These are phyloP conservation scores for Oxyura jamaicensis DNA, from an alignment of 2,113 vertebrate genomes.

Conservation along the genomic window DNA sequence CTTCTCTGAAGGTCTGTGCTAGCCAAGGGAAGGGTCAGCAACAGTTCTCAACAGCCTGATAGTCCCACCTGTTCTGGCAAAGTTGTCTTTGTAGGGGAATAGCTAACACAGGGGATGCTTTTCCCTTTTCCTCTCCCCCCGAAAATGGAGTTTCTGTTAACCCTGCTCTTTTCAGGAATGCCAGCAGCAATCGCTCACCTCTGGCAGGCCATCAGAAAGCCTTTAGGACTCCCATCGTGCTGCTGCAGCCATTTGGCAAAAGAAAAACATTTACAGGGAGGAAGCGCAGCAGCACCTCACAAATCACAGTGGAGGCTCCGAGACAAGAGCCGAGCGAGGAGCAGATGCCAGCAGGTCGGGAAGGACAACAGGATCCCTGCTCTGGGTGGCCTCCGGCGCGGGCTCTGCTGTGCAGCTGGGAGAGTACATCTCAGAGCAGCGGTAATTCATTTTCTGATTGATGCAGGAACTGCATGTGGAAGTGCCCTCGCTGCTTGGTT, in stretches of 20 bases:
- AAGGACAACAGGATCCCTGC: neutral
- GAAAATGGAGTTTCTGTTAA: neutral
- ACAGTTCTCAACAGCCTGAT: accelerated
- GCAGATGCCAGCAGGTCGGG: neutral
- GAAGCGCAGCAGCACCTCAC: neutral
- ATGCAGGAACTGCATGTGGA: neutral
- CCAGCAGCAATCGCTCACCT: neutral
- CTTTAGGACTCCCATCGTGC: neutral
- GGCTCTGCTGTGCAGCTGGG: neutral
- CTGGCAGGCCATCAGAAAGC: neutral
- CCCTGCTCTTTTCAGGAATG: neutral
- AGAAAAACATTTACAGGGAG: neutral
- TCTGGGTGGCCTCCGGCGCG: neutral
- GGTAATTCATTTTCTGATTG: neutral
- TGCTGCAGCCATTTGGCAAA: neutral
- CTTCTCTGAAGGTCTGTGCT: neutral
- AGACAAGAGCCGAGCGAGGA: neutral
- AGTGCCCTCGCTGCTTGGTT: accelerated
- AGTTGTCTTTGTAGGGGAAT: accelerated
- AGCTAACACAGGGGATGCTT: neutral
- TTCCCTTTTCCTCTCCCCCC: neutral
- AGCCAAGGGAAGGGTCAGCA: neutral
- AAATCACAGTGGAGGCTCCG: neutral
- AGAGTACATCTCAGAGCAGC: neutral
- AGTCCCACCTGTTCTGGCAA: neutral